phyloP scores from a whole-genome alignment of 2,797 vertebrate species.

The Chelidonichthys spinosus region DNA sequence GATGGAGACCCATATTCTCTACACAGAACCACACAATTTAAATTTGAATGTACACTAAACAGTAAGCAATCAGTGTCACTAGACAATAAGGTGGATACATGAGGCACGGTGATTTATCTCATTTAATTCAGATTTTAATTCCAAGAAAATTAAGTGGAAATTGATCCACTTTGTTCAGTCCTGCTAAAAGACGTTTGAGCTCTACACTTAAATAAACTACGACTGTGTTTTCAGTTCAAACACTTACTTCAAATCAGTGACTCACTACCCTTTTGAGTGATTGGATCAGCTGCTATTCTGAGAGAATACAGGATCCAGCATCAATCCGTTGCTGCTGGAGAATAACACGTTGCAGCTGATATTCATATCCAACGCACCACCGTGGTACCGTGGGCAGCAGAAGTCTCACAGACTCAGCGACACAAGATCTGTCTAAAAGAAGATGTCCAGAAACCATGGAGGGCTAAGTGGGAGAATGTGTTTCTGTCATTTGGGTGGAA shows the following conservation, averaged over 20 bases:
- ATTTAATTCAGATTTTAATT: conserved; percentile 5
- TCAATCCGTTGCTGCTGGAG: background rate
- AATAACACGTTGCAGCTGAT: background rate
- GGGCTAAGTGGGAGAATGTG: conserved; percentile 21
- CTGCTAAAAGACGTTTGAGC: conserved; percentile 21
- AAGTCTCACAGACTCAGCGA: background rate
- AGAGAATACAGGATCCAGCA: conserved; percentile 21
- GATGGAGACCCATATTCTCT: too few species aligned
- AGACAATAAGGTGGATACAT: background rate
- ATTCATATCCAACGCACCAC: background rate
- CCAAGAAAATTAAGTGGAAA: conserved; percentile 23
- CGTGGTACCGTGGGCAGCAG: conserved; percentile 2
- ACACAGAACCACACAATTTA: too few species aligned
- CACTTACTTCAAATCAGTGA: conserved; percentile 45
- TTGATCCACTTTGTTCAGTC: conserved; percentile 32
- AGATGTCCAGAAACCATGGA: conserved; percentile 24
- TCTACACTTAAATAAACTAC: conserved; percentile 60
- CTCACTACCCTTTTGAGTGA: conserved; percentile 33
- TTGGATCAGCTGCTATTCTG: conserved; percentile 19
- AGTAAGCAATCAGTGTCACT: background rate
- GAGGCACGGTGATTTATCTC: conserved; percentile 12
- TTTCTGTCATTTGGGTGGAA: conserved; percentile 41
- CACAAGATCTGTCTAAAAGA: conserved; percentile 21
- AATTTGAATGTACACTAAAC: too few species aligned
- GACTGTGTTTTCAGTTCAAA: conserved; percentile 50